A percentile compares a stretch with the other conserved stretches of the same genome.
phyloP scores from a whole-genome alignment of 2,113 vertebrate genomes.

The Urocitellus parryii region DNA sequence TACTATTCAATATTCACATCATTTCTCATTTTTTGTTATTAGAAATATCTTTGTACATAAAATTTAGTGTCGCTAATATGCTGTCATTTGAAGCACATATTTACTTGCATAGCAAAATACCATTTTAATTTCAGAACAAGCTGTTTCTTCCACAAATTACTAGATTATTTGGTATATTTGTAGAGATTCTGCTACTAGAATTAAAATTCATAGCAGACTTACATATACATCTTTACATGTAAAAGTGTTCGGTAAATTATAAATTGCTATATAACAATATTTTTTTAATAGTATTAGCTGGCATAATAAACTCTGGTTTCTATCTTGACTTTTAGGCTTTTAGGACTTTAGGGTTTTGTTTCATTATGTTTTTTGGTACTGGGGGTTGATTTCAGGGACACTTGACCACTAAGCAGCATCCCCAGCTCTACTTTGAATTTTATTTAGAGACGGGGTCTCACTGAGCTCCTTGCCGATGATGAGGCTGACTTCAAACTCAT shows the following conservation, averaged over 20 bases:
- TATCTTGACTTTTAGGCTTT: slow-evolving; percentile 25
- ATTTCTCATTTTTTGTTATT: slow-evolving; percentile 49
- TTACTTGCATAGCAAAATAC: slow-evolving; percentile 69
- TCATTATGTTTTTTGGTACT: too few species aligned
- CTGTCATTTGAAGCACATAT: slow-evolving; percentile 61
- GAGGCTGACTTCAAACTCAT: too few species aligned
- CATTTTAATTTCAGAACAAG: slow-evolving; percentile 74
- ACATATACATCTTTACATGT: neutral
- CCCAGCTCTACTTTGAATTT: too few species aligned
- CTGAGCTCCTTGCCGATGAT: too few species aligned
- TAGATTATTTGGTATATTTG: slow-evolving; percentile 34
- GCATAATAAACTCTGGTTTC: slow-evolving; percentile 17
- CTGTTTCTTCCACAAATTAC: slow-evolving; percentile 63
- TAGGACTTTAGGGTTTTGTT: neutral
- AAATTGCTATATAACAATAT: neutral
- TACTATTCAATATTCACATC: slow-evolving; percentile 24
- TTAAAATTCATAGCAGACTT: slow-evolving; percentile 45
- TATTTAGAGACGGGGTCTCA: too few species aligned
- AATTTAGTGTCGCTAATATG: slow-evolving; percentile 54
- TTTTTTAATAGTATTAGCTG: neutral
- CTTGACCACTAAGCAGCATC: too few species aligned
- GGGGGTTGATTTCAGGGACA: too few species aligned
- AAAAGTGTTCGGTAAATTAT: slow-evolving; percentile 3
- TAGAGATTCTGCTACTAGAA: slow-evolving; percentile 2
- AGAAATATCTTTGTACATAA: slow-evolving; percentile 63